Base-by-base conservation (phyloP, 2,797 vertebrate genomes). In the Petrocephalus sullivani region DNA sequence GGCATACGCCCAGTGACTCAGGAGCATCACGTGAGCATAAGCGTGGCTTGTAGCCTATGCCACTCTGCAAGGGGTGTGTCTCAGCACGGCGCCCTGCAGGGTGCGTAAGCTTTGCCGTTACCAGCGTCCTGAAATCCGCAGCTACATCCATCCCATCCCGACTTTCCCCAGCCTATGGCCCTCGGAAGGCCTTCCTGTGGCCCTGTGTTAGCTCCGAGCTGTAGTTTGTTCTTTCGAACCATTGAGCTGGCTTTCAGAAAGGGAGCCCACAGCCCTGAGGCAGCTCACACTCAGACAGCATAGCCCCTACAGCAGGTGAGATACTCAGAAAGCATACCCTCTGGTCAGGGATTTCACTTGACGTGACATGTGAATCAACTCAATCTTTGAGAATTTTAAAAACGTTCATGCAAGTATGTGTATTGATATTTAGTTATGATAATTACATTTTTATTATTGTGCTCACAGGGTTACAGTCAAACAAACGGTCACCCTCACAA, bases 311-410 rank as follows among this genome's bases (percentile, higher is more conserved):
- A 51, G 49, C 8, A 51, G 49, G 49, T 41, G 33, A 75, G 14
- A 71, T 23, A 51, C 49, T 51, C 49, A 7, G 8, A 51, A 5
- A 51, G 49, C 49, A 51, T 9, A 51, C 12, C 4, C 49, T 5
- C 49, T 51, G 90, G 91, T 54, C 89, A 89, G 87, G 92, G 91
- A 94, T 90, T 94, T 94, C 88, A 93, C 93, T 92, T 91, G 61
- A 92, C 87, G 90, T 37, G 90, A 46, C 23, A 16, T 89, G 89
- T 89, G 93, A 92, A 94, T 91, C 89, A 90, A 87, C 61, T 88
- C 54, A 88, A 21, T 16, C 71, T 60, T 87, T 88, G 37, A 49
- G 84, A 9, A 41, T 83, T 75, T 88, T 1, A 88, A 88, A 88
- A 88, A 78, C 0, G 21, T 82, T 23, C 4, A 60, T 14, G 37